Conservation (phyloP, 2,888 invertebrate species). For the Drosophila affinis region DNA sequence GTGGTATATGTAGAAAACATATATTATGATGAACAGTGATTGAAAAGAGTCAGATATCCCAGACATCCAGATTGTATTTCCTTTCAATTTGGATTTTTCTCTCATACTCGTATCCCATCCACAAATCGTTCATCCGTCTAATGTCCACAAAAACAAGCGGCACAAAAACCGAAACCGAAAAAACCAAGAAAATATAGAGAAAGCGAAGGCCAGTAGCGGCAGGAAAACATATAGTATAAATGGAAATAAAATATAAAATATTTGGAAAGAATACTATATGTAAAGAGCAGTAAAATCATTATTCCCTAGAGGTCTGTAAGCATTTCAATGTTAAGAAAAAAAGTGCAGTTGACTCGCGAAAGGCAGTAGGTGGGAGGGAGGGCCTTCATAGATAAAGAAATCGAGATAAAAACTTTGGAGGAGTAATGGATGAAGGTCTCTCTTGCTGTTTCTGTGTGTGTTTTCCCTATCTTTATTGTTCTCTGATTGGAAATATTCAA, state of each 20-base stretch:
- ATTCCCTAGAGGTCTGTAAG: slow-evolving; percentile 9
- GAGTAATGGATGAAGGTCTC: slow-evolving; percentile 10
- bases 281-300: slow-evolving; percentile 4
- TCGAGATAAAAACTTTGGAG: slow-evolving; percentile 10
- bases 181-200: background rate
- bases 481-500: slow-evolving; percentile 1
- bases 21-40: background rate
- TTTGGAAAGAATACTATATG: slow-evolving; percentile 9
- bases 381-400: background rate
- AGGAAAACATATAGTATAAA: background rate
- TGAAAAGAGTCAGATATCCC: background rate
- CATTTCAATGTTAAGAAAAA: slow-evolving; percentile 19
- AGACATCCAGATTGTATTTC: background rate
- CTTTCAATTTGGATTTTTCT: background rate
- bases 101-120: background rate
- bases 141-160: slow-evolving; percentile 5
- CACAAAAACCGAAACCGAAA: background rate
- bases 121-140: background rate
- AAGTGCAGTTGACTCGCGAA: slow-evolving; percentile 9
- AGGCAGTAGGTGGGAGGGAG: background rate
- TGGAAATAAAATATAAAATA: slow-evolving; percentile 20
- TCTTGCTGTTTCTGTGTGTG: background rate
- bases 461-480: background rate
- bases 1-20: background rate
- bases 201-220: slow-evolving; percentile 2